These are phyloP conservation scores for Neopipo cinnamomea DNA, from an alignment of 2,113 vertebrate species.

Conservation along the genomic window DNA sequence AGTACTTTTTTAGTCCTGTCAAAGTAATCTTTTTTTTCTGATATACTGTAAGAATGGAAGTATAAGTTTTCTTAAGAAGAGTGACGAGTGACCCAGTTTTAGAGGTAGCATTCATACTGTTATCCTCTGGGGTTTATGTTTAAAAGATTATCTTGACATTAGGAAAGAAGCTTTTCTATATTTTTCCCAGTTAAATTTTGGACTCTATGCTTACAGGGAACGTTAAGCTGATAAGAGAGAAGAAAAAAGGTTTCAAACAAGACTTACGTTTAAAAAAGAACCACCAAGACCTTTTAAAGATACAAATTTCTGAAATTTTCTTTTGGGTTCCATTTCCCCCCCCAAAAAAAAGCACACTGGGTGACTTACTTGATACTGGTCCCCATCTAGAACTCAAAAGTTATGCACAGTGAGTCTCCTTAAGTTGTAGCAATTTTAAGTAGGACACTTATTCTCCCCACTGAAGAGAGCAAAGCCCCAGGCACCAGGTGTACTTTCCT, in stretches of 20 bases:
- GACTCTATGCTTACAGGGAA: slow-evolving; percentile 4
- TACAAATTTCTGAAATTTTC: neutral
- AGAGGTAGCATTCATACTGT: slow-evolving; percentile 12
- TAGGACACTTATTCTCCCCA: neutral
- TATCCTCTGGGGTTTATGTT: slow-evolving; percentile 55
- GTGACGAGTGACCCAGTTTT: slow-evolving; percentile 37
- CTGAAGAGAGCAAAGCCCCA: neutral
- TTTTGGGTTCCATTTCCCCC: neutral
- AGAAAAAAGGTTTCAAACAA: neutral
- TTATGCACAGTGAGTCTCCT: neutral
- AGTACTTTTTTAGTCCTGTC: neutral
- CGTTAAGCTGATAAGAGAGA: slow-evolving; percentile 36
- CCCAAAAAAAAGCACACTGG: neutral
- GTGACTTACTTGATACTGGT: neutral
- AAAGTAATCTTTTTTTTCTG: neutral
- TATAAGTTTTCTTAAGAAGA: slow-evolving; percentile 34
- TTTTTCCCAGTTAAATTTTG: slow-evolving; percentile 33
- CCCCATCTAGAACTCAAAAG: neutral
- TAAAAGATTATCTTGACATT: slow-evolving; percentile 68
- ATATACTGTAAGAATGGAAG: neutral
- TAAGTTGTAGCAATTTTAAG: neutral
- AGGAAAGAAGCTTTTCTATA: slow-evolving; percentile 56
- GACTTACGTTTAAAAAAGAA: neutral
- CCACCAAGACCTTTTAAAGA: neutral
- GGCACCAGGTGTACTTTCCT: neutral